Evolutionary conservation across 2,113 vertebrate genomes (phyloP), one percentile per base, ranked within the genome.

Genomic region (Chroicocephalus ridibundus): DNA sequence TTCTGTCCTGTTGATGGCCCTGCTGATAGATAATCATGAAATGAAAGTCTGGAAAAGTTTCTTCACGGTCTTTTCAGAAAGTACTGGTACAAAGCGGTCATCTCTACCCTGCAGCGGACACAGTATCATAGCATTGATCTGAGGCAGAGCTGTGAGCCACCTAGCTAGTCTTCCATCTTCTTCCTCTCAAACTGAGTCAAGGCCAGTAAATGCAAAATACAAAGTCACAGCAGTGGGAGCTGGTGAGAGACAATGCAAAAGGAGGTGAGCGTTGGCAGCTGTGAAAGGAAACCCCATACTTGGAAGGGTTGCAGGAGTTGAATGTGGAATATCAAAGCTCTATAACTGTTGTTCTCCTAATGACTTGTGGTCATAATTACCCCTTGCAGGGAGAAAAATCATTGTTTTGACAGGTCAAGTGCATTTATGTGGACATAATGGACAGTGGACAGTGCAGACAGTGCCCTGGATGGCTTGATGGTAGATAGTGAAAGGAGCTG

Each of bases 311-410:
- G 22, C 46, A 36, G 31, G 36, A 82, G 32, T 38, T 32, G 11
- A 0, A 0, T 14, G 19, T 20, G 47, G 44, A 51, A 68, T 2
- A 55, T 13, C 42, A 82, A 44, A 78, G 8, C 27, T 46, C 47
- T 49, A 2, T 32, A 60, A 51, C 25, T 31, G 19, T 13, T 60
- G 25, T 29, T 93, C 18, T 52, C 76, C 40, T 42, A 68, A 32
- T 52, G 51, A 32, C 29, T 89, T 11, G 21, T 81, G 64, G 65
- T 31, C 32, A 51, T 31, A 55, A 61, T 21, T 19, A 46, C 3
- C 1, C 36, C 14, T 82, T 52, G 25, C 55, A 75, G 32, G 51
- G 60, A 49, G 52, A 46, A 55, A 51, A 16, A 25, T 27, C 1
- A 27, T 47, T 49, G 13, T 65, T 94, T 51, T 69, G 21, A 69